Evolutionary conservation across 2,888 invertebrate genomes (phyloP).

Genomic region (Morpho helenor): DNA sequence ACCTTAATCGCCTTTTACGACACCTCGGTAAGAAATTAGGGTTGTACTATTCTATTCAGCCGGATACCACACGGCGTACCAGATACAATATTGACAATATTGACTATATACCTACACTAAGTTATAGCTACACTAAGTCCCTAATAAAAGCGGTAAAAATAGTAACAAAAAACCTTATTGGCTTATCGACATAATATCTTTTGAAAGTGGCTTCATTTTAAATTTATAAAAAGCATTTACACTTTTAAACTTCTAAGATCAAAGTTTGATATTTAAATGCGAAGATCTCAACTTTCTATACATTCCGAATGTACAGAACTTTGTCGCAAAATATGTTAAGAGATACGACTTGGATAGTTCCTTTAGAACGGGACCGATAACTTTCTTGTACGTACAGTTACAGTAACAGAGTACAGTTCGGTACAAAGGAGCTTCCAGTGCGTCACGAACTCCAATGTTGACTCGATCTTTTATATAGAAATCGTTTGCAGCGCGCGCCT

Average conservation of each 20-base stretch:
- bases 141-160: too few species aligned
- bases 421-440: conserved; percentile 21
- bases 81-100: too few species aligned
- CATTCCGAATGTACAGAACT: conserved; percentile 20
- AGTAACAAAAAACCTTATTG: too few species aligned
- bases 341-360: conserved; percentile 39
- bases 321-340: conserved; percentile 32
- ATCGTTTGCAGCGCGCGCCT: conserved; percentile 22
- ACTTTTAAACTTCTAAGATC: conserved; percentile 6
- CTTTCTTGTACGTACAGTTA: conserved; percentile 24
- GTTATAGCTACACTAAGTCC: too few species aligned
- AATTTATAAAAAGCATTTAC: neutral
- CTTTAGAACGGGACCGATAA: conserved; percentile 36
- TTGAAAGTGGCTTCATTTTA: too few species aligned
- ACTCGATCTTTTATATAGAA: conserved; percentile 31
- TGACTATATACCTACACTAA: too few species aligned
- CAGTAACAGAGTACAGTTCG: conserved; percentile 3
- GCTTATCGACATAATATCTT: too few species aligned
- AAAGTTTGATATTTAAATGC: conserved; percentile 20
- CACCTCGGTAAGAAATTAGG: too few species aligned
- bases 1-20: too few species aligned
- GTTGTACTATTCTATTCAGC: too few species aligned
- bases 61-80: too few species aligned
- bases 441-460: conserved; percentile 23
- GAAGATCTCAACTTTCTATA: conserved; percentile 15